Evolutionary conservation across 2,888 invertebrate genomes (phyloP), one percentile per base, ranked within the genome.

Genomic region (Plutella xylostella): DNA sequence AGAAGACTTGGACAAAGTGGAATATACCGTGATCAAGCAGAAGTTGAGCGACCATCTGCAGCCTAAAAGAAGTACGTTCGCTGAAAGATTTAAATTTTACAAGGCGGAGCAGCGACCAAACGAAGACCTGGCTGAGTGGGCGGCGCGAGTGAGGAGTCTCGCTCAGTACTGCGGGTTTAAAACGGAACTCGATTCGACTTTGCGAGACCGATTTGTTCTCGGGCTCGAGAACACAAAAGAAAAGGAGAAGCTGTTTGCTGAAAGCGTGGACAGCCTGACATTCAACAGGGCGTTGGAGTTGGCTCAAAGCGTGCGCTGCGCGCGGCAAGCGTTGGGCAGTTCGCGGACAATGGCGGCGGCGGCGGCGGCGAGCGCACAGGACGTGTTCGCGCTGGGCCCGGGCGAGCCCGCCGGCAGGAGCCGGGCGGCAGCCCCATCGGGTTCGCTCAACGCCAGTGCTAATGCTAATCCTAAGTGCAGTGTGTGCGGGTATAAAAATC

Each of bases 201-300:
- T 50, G 18, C 45, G 51, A n/a, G 53, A 53, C 28, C 46, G 48
- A 3, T 53, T 53, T 30, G 45, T 53, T 2, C 38, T 53, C 2
- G 52, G 50, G 2, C 18, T 51, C 6, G 50, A 49, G 15, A 43
- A 46, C 15, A 31, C 31, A 4, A 49, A 45, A 14, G 51, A 47
- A 15, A 48, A 47, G 37, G 49, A 50, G 25, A 47, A 48, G 33
- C 30, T 54, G 14, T 54, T 54, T 42, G 30, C 48, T 2, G 52
- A 54, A 30, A 39, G 40, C 39, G 30, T 51, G 7, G 48, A 46
- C 15, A 45, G 33, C 2, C 42, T 54, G 21, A 51, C 52, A 2
- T 45, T 54, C 18, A 43, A 33, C 17, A 46, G 43, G 21, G 52
- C 51, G 14, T 25, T 51, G 22, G 49, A 48, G 38, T 11, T 52